Evolutionary conservation across 1,140 invertebrate species (phyloP).

Genomic region (Calosoma granatense): DNA sequence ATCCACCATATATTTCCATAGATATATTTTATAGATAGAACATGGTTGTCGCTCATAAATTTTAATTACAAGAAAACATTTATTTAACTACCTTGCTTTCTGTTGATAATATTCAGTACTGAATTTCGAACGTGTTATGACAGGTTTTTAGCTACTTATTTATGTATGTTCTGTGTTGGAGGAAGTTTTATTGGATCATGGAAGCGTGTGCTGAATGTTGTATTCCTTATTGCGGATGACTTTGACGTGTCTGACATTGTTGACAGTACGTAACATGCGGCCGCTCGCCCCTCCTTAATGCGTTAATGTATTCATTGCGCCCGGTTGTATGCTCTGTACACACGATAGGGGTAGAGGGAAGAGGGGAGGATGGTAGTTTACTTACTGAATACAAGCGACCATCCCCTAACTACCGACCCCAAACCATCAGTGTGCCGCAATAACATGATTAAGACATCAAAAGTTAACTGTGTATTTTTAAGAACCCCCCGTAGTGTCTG

Average conservation of each 20-base stretch:
- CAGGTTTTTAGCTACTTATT: no score
- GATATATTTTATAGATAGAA: not conserved
- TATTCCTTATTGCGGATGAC: not conserved
- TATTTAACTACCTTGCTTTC: no score
- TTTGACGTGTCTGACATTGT: not conserved
- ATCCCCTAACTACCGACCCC: not conserved
- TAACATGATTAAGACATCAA: slow-evolving; percentile 6
- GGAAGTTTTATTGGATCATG: not conserved
- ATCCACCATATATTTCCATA: not conserved
- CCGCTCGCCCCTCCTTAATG: not conserved
- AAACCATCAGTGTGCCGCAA: not conserved
- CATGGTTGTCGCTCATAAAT: no score
- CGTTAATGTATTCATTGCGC: slow-evolving; percentile 5
- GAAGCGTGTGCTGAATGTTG: not conserved
- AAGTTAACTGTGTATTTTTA: slow-evolving; percentile 3
- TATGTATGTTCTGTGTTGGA: no score
- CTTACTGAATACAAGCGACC: not conserved
- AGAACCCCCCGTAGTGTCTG: not conserved
- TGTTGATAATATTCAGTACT: no score
- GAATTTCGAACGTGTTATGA: no score
- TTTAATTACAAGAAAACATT: no score
- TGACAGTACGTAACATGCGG: not conserved
- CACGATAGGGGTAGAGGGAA: not conserved
- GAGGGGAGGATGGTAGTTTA: not conserved
- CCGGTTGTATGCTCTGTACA: not conserved